These are phyloP conservation scores for Poecilia gillii DNA, from an alignment of 2,797 vertebrate species.

Conservation along the genomic window DNA sequence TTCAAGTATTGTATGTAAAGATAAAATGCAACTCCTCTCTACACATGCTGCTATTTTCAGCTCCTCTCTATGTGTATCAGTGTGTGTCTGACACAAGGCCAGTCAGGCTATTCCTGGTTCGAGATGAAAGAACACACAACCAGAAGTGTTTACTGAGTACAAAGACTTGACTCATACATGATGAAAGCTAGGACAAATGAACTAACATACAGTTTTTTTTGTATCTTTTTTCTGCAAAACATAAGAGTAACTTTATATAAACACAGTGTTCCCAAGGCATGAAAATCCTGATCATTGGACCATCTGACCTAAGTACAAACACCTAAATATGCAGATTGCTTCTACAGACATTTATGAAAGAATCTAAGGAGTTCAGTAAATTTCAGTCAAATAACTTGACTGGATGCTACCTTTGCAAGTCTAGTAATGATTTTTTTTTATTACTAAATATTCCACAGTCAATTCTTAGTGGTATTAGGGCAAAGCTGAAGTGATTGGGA, in stretches of 20 bases:
- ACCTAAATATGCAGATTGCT: neutral
- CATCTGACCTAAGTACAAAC: neutral
- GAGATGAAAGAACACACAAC: slow-evolving; percentile 3
- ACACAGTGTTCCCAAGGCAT: neutral
- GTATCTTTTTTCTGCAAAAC: neutral
- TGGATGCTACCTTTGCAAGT: neutral
- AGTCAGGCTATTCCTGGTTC: slow-evolving; percentile 1
- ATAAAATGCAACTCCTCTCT: slow-evolving; percentile 1
- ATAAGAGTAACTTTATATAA: neutral
- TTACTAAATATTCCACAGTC: neutral
- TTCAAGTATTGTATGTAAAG: neutral
- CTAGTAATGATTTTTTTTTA: neutral
- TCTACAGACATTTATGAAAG: neutral
- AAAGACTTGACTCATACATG: neutral
- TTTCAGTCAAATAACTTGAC: neutral
- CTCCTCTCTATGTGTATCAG: slow-evolving; percentile 5
- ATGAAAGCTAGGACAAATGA: neutral
- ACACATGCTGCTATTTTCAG: slow-evolving; percentile 38
- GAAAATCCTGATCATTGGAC: neutral
- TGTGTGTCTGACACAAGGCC: slow-evolving; percentile 12
- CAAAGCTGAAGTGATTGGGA: neutral
- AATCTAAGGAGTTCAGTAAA: neutral
- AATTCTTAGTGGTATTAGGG: neutral
- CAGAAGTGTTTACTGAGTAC: neutral
- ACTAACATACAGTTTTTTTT: neutral